Base-by-base conservation (phyloP, 2,888 invertebrate species). In the Heteromyza rotundicornis region DNA sequence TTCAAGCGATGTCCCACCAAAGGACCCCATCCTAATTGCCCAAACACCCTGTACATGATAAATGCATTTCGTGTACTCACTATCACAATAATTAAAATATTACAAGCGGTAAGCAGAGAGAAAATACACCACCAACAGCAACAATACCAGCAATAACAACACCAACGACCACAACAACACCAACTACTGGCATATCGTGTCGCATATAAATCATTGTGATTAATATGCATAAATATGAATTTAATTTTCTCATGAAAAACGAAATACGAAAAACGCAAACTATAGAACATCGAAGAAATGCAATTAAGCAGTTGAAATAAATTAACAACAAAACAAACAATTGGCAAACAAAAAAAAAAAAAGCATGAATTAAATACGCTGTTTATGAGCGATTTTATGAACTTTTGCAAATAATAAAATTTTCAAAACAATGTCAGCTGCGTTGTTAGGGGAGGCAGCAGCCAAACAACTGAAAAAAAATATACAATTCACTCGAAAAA, bases 391-490 rank as follows among this genome's bases (percentile, higher is more conserved):
- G 27, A 12, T 14, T 40, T 40, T 40, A 40, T 12, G 14, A n/a
- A 40, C 5, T n/a, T 40, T 40, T n/a, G 40, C 40, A 40, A 40
- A 12, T 40, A 40, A 40, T 40, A 12, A 40, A 40, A 40, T 40
- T 8, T n/a, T 8, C 3, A 8, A 40, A n/a, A 40, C 40, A 40
- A 40, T 40, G n/a, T 3, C 10, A 8, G 40, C 40, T 40, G 10
- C 5, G n/a, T n/a, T n/a, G 40, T 73, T 88, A 84, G 92, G n/a
- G n/a, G 7, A 27, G 10, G 10, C 27, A 27, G 10, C 27, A 27
- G 10, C 27, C 5, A 27, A 5, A 27, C 5, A 27, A 27, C 7
- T 27, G 10, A 27, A 27, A 27, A 27, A 27, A 27, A 27, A n/a
- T n/a, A n/a, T n/a, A n/a, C n/a, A n/a, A n/a, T n/a, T n/a, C n/a